phyloP scores from a whole-genome alignment of 2,113 vertebrate genomes.

The Falco punctatus region DNA sequence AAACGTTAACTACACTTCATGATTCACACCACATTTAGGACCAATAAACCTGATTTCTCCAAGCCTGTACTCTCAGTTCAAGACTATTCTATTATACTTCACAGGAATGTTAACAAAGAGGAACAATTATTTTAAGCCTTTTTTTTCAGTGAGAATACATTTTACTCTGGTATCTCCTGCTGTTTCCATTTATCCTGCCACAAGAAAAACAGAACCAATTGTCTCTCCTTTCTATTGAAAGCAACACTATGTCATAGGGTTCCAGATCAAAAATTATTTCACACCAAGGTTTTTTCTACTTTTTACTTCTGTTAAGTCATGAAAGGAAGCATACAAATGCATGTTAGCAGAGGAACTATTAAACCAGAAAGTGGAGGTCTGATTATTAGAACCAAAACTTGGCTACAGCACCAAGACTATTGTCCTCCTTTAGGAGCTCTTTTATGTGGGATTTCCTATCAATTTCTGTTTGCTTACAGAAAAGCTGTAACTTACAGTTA shows the following conservation, averaged over 20 bases:
- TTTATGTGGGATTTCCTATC: neutral
- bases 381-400: neutral
- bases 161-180: neutral
- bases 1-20: neutral
- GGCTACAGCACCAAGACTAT: neutral
- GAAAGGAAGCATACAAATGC: neutral
- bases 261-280: neutral
- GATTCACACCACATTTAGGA: neutral
- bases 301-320: neutral
- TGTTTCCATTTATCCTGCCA: neutral
- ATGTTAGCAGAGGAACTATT: neutral
- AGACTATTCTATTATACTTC: neutral
- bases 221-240: neutral
- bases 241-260: accelerated
- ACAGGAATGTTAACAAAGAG: neutral
- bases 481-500: neutral
- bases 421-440: accelerated
- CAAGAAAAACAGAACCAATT: neutral
- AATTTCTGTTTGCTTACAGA: neutral
- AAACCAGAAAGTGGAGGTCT: neutral
- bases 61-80: neutral
- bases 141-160: neutral
- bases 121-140: neutral
- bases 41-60: neutral
- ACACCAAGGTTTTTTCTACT: neutral